A percentile compares a stretch with the other conserved stretches of the same genome.
phyloP scores from a whole-genome alignment of 2,113 vertebrate species.

The Ochotona curzoniae region DNA sequence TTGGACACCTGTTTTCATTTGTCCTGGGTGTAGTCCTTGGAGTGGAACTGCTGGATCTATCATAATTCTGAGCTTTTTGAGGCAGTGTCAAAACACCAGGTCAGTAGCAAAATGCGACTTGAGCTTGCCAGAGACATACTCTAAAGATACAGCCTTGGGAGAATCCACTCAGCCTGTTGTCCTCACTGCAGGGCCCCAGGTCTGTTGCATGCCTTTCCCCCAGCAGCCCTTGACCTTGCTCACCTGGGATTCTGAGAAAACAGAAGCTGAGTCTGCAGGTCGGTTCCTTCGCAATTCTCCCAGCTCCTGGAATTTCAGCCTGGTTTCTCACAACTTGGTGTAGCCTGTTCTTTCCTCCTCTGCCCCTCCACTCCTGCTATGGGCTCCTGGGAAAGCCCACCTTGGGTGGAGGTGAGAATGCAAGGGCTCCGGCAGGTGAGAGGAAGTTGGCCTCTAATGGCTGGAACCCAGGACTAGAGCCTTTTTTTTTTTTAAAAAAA shows the following conservation, averaged over 20 bases:
- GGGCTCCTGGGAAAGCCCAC: too few species aligned
- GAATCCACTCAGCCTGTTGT: fast-evolving
- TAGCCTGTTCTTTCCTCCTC: not conserved
- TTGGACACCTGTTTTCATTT: not conserved
- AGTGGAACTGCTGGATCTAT: not conserved
- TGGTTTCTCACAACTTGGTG: not conserved
- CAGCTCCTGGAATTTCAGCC: not conserved
- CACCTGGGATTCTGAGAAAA: not conserved
- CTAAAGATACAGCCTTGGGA: too few species aligned
- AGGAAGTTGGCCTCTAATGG: not conserved
- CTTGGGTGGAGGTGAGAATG: not conserved
- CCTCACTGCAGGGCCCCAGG: not conserved
- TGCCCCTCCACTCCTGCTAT: not conserved
- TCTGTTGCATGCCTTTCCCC: not conserved
- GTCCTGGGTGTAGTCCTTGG: not conserved
- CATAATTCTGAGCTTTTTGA: constrained; percentile 10
- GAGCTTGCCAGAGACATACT: too few species aligned
- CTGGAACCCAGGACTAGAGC: constrained; percentile 1
- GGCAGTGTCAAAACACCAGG: not conserved
- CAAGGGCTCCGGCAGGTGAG: not conserved
- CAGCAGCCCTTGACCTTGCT: not conserved
- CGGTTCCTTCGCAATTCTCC: not conserved
- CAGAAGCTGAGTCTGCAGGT: not conserved
- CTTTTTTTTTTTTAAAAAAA: not conserved
- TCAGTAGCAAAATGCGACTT: too few species aligned